phyloP scores from a whole-genome alignment of 64 coral and sea anemone genomes.

The Montipora cactus region DNA sequence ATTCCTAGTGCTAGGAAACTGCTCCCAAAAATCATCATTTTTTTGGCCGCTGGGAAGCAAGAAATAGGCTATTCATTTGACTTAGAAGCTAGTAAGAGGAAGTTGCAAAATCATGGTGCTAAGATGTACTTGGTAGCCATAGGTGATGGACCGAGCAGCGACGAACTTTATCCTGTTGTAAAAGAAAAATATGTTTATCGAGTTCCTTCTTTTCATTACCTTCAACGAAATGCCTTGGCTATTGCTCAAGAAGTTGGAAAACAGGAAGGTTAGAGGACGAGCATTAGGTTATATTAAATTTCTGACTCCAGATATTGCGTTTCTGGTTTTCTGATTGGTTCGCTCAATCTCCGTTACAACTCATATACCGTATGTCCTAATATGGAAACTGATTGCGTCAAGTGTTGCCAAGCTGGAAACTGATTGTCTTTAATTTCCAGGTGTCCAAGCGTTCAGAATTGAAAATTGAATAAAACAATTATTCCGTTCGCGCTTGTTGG shows the following conservation, averaged over 20 bases:
- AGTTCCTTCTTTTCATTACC: constrained; percentile 35
- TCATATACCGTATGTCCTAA: too few species aligned
- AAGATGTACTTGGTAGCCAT: constrained; percentile 68
- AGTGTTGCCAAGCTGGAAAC: too few species aligned
- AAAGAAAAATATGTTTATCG: not conserved
- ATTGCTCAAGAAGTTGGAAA: constrained; percentile 44
- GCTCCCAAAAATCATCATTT: constrained; percentile 74
- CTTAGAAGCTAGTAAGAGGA: constrained; percentile 9
- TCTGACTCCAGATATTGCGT: not conserved
- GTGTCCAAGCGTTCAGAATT: too few species aligned
- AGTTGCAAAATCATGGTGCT: constrained; percentile 52
- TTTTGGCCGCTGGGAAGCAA: constrained; percentile 69
- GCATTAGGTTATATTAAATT: too few species aligned
- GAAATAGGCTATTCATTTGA: constrained; percentile 8
- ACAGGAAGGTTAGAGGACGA: constrained; percentile 15
- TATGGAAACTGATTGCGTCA: too few species aligned
- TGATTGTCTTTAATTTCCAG: too few species aligned
- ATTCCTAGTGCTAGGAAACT: constrained; percentile 33
- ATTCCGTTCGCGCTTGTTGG: too few species aligned
- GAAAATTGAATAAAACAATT: too few species aligned
- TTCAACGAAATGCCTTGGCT: constrained; percentile 17
- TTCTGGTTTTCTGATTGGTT: too few species aligned
- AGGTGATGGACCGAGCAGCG: constrained; percentile 26
- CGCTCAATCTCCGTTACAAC: too few species aligned
- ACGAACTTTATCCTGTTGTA: constrained; percentile 47